Evolutionary conservation across 2,113 vertebrate species (phyloP), one percentile per base, ranked within the genome.

Genomic region (Pyrgilauda ruficollis): DNA sequence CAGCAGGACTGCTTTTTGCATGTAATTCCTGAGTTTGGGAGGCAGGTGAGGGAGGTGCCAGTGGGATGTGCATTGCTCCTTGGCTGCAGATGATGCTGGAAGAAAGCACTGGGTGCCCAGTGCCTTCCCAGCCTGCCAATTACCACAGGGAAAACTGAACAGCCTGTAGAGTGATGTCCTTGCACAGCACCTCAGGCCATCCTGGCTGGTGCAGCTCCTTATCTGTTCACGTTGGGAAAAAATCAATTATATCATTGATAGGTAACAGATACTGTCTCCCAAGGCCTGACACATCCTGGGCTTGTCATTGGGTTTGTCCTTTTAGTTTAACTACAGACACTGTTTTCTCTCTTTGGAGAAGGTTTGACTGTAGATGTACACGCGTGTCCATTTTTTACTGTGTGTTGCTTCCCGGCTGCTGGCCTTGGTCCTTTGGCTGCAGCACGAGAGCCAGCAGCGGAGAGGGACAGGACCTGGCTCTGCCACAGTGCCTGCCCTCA

Each of bases 271-370:
- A 76, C 15, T 5, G 91, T 81, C 70, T 94, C 66, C 52, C 46
- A 41, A 74, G 76, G 39, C 70, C 75, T 83, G 75, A 62, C 59
- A 46, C 79, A 50, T 77, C 30, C 49, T 59, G 52, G 58, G 69
- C 66, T 84, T 74, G 39, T 83, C 84, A 67, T 46, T 79, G 66
- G 49, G 49, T 93, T 77, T 90, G 91, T 96, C 90, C 84, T 91
- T 93, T 83, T 73, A 59, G 35, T 96, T 95, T 63, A 84, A 67
- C 50, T 77, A 53, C 47, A 62, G 84, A 10, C n/a, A 4, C 63
- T 55, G 67, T 87, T 85, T 82, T 37, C 74, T 89, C 24, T 88
- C 87, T 75, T 77, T 8, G 8, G 70, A 80, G 81, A 46, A 69
- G 21, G 41, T 80, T 86, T 83, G 46, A 52, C 62, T 93, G 78